Base-by-base conservation (phyloP, 2,797 vertebrate species). In the Cossypha dichroa region DNA sequence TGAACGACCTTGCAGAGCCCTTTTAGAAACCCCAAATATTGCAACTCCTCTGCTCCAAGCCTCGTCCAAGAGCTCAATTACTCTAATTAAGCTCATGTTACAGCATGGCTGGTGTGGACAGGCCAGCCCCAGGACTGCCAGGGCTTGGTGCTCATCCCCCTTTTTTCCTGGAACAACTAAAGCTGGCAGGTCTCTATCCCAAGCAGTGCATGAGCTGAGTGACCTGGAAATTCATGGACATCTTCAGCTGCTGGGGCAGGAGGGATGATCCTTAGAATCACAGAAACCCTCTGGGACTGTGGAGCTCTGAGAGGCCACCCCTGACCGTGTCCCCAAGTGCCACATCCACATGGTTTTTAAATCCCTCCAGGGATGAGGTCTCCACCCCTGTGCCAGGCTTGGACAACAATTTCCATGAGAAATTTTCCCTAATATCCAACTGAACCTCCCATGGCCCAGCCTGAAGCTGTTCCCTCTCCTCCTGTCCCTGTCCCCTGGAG, bases 121-220 rank as follows among this genome's bases (percentile, higher is more conserved):
- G 74, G 77, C 69, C 51, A 51, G 85, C 20, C 45, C 20, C 4
- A 6, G 56, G 49, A 34, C 38, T 46, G 34, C 51, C 34, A 38
- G 56, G 23, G 12, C 11, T 40, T 0, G 0, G 6, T 13, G 38
- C 13, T 59, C 20, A 25, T 45, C n/a, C 21, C 3, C 1, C 20
- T 68, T 78, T 77, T 66, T 36, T 79, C 72, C 67, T 2, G 5
- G 45, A 68, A 23, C 45, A 43, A 19, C 43, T 38, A 14, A 23
- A 55, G 33, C 34, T 45, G 75, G 28, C 45, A 63, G 40, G 23
- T 21, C 25, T 40, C 45, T 73, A 4, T 67, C 23, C 48, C 7
- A 13, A 15, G 22, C 0, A 17, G 5, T 11, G 41, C 25, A 9
- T 29, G 68, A 55, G 34, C 34, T 48, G 41, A 55, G 28, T 20